Evolutionary conservation across 1,140 invertebrate species (phyloP).

Genomic region (Globodera rostochiensis): DNA sequence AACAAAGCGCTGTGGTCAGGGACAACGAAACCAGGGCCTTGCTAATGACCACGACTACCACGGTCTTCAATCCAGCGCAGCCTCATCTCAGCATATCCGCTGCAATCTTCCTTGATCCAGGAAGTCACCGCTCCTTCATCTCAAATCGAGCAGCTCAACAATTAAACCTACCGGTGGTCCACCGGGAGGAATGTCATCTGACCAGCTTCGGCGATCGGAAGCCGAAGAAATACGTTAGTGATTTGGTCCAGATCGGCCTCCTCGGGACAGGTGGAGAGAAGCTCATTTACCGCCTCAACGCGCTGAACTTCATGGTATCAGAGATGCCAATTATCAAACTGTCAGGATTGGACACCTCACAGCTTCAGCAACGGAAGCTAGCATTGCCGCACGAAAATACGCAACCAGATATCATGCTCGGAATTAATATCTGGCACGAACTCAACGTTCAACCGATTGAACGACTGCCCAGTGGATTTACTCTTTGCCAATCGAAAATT

Average conservation of each 20-base stretch:
- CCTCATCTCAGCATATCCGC: neutral
- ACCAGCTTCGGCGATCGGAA: neutral
- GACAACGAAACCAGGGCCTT: neutral
- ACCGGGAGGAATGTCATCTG: neutral
- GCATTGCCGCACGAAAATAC: neutral
- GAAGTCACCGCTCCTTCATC: neutral
- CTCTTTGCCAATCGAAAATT: neutral
- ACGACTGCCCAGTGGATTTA: neutral
- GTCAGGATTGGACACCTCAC: neutral
- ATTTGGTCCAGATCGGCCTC: neutral
- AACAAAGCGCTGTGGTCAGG: neutral
- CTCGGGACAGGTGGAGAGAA: neutral
- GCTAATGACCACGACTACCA: neutral
- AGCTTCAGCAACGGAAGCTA: neutral
- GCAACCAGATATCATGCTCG: conserved; percentile 3
- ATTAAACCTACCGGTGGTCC: neutral
- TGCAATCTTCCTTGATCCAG: conserved; percentile 13
- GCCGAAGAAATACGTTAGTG: neutral
- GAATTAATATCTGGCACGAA: conserved; percentile 4
- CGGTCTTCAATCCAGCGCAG: neutral
- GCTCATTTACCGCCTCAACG: neutral
- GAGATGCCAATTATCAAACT: neutral
- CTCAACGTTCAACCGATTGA: neutral
- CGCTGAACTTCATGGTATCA: neutral
- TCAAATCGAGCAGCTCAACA: neutral